These are phyloP conservation scores for Manis pentadactyla DNA, from an alignment of 2,797 vertebrate genomes.

Conservation along the genomic window DNA sequence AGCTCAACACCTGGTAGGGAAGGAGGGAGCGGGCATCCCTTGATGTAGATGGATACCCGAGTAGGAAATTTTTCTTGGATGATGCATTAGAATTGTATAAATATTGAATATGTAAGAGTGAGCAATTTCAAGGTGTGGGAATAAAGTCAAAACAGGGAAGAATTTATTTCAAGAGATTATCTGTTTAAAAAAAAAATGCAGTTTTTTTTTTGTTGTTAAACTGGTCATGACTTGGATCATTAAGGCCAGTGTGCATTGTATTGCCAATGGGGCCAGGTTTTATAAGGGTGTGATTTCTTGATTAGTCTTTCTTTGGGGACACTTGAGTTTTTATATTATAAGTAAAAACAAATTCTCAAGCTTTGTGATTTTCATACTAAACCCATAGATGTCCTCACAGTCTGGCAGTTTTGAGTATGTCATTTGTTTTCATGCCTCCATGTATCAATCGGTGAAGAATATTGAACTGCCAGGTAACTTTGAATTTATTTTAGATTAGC, in stretches of 20 bases:
- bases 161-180: slow-evolving; percentile 41
- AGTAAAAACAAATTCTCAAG: slow-evolving; percentile 10
- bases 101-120: background rate
- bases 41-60: background rate
- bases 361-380: background rate
- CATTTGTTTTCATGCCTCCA: background rate
- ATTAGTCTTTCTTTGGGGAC: background rate
- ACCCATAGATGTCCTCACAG: background rate
- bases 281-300: background rate
- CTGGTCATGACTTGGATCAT: background rate
- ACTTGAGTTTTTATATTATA: background rate
- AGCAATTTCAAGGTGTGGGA: background rate
- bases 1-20: background rate
- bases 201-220: background rate
- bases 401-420: background rate
- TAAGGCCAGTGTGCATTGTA: background rate
- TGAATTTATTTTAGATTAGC: background rate
- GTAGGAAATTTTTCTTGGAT: background rate
- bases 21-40: background rate
- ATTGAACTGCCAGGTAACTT: background rate
- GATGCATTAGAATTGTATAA: background rate
- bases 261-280: background rate
- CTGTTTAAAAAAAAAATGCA: background rate
- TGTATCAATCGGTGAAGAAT: background rate
- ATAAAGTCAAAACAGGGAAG: background rate